Evolutionary conservation across 2,113 vertebrate genomes (phyloP).

Genomic region (Fukomys damarensis): DNA sequence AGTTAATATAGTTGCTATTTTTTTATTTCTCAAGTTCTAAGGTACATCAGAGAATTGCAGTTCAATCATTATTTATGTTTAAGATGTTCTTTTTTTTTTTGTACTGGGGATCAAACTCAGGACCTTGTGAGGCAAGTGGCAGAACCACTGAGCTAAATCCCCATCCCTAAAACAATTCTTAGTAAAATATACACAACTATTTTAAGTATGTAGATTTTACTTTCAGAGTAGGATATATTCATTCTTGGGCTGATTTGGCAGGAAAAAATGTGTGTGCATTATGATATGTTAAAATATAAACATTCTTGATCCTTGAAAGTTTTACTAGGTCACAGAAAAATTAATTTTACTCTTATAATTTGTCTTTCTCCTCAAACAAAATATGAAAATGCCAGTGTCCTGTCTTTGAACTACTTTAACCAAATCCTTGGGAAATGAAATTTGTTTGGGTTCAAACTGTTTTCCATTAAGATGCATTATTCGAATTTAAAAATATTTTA

Average conservation of each 20-base stretch:
- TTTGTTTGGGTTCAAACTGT: neutral
- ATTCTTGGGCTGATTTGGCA: conserved; percentile 18
- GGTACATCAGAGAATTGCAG: neutral
- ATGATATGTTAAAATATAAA: conserved; percentile 42
- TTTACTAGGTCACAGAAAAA: conserved; percentile 56
- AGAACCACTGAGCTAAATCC: too few relatives aligned
- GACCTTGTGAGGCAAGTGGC: too few relatives aligned
- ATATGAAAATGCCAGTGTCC: conserved; percentile 51
- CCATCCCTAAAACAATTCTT: neutral
- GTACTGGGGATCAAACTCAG: too few relatives aligned
- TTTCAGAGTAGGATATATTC: neutral
- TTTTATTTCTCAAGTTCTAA: conserved; percentile 6
- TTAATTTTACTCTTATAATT: conserved; percentile 63
- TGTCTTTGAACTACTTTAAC: conserved; percentile 23
- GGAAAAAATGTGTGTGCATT: neutral
- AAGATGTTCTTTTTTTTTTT: neutral
- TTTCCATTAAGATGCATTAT: conserved; percentile 30
- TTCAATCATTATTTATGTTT: neutral
- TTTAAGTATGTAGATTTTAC: neutral
- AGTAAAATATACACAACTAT: neutral
- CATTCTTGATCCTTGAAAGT: conserved; percentile 28
- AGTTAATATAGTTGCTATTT: neutral
- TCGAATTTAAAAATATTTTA: conserved; percentile 28
- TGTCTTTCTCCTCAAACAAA: conserved; percentile 42
- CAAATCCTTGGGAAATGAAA: conserved; percentile 53